Base-by-base conservation (phyloP, 2,888 invertebrate genomes). In the Stenotaenia linearis region DNA sequence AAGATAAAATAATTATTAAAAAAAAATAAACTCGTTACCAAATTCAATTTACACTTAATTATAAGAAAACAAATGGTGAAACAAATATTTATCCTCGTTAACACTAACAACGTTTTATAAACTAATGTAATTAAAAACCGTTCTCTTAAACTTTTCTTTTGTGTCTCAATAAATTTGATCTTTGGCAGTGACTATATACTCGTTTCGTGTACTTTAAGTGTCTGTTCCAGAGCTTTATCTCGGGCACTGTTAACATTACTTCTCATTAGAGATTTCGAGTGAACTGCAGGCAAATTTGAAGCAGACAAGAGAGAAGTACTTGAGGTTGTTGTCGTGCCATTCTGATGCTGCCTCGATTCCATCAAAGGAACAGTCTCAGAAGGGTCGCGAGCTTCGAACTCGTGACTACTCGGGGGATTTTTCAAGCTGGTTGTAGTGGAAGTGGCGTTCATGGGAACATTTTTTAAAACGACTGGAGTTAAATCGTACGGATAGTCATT, bases 201-300 rank as follows among this genome's bases (percentile, higher is more conserved):
- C 85, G 91, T 91, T 86, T 91, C 91, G 88, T 91, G 91, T 86
- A 91, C 90, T 86, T 80, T 81, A 30, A 79, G 28, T 61, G 80
- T 74, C 37, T 75, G 30, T 18, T 45, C 78, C 45, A 81, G 25
- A 35, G 32, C 45, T 50, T 50, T 50, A 50, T 50, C 50, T 50
- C 50, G 40, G 21, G 61, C 35, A 78, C 74, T 81, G 61, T 81
- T 74, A 74, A 78, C 79, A 45, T 69, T 80, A 56, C 79, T 80
- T 75, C 77, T 80, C 40, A 35, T 81, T 61, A 69, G 78, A 75
- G 35, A 79, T 77, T 30, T 79, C 74, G 56, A 78, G 79, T 80
- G 78, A 30, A 61, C 79, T 79, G 78, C 79, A 56, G 79, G 37
- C 61, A 75, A 75, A 75, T 28, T 78, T 75, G 75, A 78, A 78